Evolutionary conservation across 2,113 vertebrate species (phyloP), one percentile per base, ranked within the genome.

Genomic region (Cyanoramphus novaezelandiae): DNA sequence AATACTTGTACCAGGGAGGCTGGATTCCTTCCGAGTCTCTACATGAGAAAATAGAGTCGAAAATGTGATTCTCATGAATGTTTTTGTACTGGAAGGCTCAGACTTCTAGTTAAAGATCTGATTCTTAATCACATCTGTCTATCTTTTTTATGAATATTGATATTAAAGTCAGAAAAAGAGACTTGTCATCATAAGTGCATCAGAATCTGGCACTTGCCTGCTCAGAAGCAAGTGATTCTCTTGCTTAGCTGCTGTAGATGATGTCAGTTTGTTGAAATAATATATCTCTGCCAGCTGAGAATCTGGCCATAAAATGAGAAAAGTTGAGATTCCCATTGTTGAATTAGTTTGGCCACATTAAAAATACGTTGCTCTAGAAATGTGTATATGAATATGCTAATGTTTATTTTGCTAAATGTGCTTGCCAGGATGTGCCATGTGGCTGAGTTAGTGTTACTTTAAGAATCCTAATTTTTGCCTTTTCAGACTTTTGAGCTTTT

Each of bases 331-430:
- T 87, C 92, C 94, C 92, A 94, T 97, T 93, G 92, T 96, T 92
- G 93, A 86, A 82, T 96, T 80, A 94, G 92, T 94, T 96, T 96
- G 95, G 94, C 96, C 95, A 95, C 96, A 92, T 92, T 89, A 96
- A 94, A 91, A 93, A 95, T 84, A 95, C 92, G 86, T 94, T 59
- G 86, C 96, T 96, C 67, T 89, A 62, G 96, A 95, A 97, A 87
- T 92, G 81, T 96, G 96, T 92, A 43, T 65, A 96, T 95, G 96
- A 97, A 95, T 96, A 97, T 96, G 93, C 95, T 96, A 96, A 96
- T 82, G 92, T 96, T 97, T 97, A 94, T 96, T 95, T 94, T 97
- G 95, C 95, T 92, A 89, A 93, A 57, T 14, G 81, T 23, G 68
- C 25, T 25, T 95, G 94, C 95, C 95, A 96, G 93, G 84, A 95